Base-by-base conservation (phyloP, 2,888 invertebrate species). In the Cephalotes varians region DNA sequence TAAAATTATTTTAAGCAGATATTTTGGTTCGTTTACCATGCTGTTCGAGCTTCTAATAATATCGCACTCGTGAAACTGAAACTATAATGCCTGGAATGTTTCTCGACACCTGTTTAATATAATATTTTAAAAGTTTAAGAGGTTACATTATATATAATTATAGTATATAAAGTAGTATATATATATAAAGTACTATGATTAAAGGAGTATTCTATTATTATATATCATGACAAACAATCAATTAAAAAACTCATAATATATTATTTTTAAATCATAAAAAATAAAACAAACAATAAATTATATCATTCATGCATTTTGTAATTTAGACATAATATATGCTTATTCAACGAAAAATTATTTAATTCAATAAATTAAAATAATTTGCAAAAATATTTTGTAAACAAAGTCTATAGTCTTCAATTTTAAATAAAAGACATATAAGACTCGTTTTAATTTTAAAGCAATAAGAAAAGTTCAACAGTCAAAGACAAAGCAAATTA, bases 11-110 rank as follows among this genome's bases (percentile, higher is more conserved):
- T 28, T n/a, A 2, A 56, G 15, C 15, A 28, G 40, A 4, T n/a
- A 58, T 34, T 72, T 72, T 28, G 56, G 28, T 44, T 72, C 28
- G 49, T 49, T 47, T 72, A 40, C 15, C 25, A n/a, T n/a, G n/a
- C n/a, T n/a, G n/a, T 72, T 25, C 28, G 58, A 31, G 9, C 31
- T 72, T 72, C 72, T 72, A 72, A 72, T 72, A 72, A 58, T 72
- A 72, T 31, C 31, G 12, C 28, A 40, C 15, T 44, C 54, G 7
- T 37, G 25, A 72, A 69, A 34, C n/a, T 31, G 18, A 69, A 67
- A 67, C 28, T 67, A 49, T 49, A 10, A 44, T 31, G 40, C 40
- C n/a, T 44, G 40, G 9, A n/a, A 72, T 72, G 28, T 56, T 56
- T 34, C 44, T 72, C 15, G n/a, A 3, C 28, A 31, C 15, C n/a